Percentiles rank a stretch among this genome's conserved stretches.
Conservation (phyloP, 2,113 vertebrate genomes). For the Entomyzon cyanotis region DNA sequence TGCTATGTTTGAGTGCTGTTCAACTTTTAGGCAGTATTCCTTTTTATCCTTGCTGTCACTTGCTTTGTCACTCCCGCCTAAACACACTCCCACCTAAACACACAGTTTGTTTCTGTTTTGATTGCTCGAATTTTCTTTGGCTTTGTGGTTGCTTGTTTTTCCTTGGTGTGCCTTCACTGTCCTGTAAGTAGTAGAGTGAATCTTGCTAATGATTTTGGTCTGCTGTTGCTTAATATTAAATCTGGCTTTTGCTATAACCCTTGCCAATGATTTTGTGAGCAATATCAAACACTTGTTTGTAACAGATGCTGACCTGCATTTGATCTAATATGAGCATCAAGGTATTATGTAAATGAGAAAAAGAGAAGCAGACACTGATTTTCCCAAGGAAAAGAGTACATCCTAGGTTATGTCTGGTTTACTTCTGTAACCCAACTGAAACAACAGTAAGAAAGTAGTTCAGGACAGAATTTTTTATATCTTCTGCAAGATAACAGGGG, state of each 20-base stretch:
- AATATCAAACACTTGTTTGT: not conserved
- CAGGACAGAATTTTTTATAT: not conserved
- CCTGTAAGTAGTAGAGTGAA: not conserved
- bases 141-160: not conserved
- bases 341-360: not conserved
- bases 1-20: not conserved
- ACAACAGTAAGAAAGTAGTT: not conserved
- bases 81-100: not conserved
- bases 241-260: not conserved
- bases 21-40: not conserved
- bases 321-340: not conserved
- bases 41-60: not conserved
- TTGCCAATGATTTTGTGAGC: accelerated
- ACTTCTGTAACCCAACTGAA: not conserved
- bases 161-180: not conserved
- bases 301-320: not conserved
- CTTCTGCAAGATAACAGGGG: not conserved
- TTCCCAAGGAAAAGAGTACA: not conserved
- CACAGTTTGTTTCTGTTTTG: not conserved
- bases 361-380: not conserved
- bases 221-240: not conserved
- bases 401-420: not conserved
- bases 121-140: not conserved
- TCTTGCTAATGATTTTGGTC: not conserved
- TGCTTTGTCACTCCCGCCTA: not conserved